Percentiles rank a stretch among this genome's conserved stretches.
Evolutionary conservation across 2,113 vertebrate species (phyloP).

Genomic region (Porphyrio hochstetteri): DNA sequence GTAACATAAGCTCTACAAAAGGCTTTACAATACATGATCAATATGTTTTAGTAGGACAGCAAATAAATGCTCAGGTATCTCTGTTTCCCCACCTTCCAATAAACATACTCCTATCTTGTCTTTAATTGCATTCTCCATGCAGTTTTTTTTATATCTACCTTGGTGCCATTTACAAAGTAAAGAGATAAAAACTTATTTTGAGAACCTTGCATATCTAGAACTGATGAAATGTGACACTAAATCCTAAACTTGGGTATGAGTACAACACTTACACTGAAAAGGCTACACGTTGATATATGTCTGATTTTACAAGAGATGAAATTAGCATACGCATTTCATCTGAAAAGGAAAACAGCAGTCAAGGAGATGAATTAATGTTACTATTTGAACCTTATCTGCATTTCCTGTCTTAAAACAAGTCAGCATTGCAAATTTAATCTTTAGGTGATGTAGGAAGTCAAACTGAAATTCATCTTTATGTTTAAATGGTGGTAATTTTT

Average conservation of each 20-base stretch:
- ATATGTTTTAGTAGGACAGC: background rate
- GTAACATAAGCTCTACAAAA: background rate
- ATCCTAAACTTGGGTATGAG: background rate
- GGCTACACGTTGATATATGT: background rate
- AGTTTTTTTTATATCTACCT: background rate
- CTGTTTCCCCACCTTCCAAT: background rate
- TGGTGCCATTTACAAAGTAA: background rate
- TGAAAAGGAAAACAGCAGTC: background rate
- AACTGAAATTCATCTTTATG: background rate
- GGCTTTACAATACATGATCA: background rate
- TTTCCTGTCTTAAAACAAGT: background rate
- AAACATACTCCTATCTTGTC: background rate
- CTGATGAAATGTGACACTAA: background rate
- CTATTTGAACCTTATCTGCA: background rate
- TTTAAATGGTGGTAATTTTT: background rate
- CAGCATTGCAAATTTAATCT: background rate
- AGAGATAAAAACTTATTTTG: background rate
- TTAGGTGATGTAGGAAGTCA: background rate
- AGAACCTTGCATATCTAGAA: background rate
- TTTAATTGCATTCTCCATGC: background rate
- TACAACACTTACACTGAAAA: background rate
- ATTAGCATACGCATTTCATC: background rate
- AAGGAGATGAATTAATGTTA: background rate
- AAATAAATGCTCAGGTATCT: background rate
- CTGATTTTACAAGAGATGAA: background rate